These are phyloP conservation scores for Molossus alvarezi DNA, from an alignment of 2,797 vertebrate species.

Conservation along the genomic window DNA sequence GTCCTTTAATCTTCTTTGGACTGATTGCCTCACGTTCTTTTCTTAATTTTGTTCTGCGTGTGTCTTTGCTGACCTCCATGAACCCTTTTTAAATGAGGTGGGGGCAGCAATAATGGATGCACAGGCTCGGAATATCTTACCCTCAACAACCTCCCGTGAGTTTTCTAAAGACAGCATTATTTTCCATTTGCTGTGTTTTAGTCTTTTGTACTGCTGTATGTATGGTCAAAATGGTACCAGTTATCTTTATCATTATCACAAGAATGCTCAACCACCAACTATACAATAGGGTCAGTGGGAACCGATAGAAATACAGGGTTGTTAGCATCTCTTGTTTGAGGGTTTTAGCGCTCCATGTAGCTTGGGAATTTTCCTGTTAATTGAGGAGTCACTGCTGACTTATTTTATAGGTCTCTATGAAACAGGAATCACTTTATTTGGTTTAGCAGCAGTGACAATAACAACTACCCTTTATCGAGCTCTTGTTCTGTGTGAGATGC, in stretches of 20 bases:
- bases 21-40: constrained; percentile 53
- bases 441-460: neutral
- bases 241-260: constrained; percentile 65
- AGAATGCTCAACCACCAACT: constrained; percentile 21
- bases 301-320: constrained; percentile 7
- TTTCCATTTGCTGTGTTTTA: constrained; percentile 49
- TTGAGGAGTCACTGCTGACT: constrained; percentile 50
- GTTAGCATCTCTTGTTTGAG: constrained; percentile 58
- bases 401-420: constrained; percentile 6
- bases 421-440: constrained; percentile 12
- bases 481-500: constrained; percentile 52
- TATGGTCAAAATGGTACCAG: constrained; percentile 50
- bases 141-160: neutral
- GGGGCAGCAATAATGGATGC: constrained; percentile 1
- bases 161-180: constrained; percentile 65
- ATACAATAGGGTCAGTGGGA: constrained; percentile 41
- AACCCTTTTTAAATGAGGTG: constrained; percentile 10
- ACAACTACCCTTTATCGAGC: neutral
- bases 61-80: constrained; percentile 35
- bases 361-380: constrained; percentile 61
- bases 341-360: neutral
- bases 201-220: constrained; percentile 35
- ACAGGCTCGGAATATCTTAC: constrained; percentile 28
- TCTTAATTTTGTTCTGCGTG: constrained; percentile 15
- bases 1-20: constrained; percentile 28